Conservation (phyloP, 2,888 invertebrate genomes). For the Lochmaea capreae region DNA sequence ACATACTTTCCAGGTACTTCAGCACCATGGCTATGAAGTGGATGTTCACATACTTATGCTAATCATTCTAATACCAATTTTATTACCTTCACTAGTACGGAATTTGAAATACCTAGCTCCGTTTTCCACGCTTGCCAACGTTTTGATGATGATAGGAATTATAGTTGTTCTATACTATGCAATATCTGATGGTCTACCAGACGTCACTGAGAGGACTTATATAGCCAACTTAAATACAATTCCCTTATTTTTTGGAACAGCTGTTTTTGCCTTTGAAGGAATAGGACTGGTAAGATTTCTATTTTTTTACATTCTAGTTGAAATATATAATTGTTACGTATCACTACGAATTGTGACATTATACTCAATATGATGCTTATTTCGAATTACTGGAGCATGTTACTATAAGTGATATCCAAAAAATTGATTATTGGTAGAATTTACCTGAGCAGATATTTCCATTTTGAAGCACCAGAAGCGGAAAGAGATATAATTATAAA, state of each 20-base stretch:
- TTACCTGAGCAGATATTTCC: no score
- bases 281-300: conserved; percentile 80
- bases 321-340: no score
- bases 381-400: no score
- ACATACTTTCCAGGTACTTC: conserved; percentile 71
- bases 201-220: conserved; percentile 70
- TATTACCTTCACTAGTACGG: conserved; percentile 80
- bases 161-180: conserved; percentile 84
- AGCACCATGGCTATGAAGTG: conserved; percentile 72
- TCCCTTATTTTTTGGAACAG: conserved; percentile 95
- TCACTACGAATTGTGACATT: not conserved
- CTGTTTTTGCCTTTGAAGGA: conserved; percentile 96
- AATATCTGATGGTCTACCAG: conserved; percentile 75
- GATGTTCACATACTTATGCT: conserved; percentile 81
- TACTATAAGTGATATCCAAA: no score
- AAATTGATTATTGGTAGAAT: no score
- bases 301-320: not conserved
- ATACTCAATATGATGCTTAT: no score
- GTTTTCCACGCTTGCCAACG: conserved; percentile 81
- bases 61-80: conserved; percentile 77
- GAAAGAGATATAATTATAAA: no score
- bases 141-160: conserved; percentile 80
- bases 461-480: no score
- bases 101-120: conserved; percentile 83
- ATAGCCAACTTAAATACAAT: conserved; percentile 72